Base-by-base conservation (phyloP, 1,140 invertebrate genomes). In the Oryctes rhinoceros region DNA sequence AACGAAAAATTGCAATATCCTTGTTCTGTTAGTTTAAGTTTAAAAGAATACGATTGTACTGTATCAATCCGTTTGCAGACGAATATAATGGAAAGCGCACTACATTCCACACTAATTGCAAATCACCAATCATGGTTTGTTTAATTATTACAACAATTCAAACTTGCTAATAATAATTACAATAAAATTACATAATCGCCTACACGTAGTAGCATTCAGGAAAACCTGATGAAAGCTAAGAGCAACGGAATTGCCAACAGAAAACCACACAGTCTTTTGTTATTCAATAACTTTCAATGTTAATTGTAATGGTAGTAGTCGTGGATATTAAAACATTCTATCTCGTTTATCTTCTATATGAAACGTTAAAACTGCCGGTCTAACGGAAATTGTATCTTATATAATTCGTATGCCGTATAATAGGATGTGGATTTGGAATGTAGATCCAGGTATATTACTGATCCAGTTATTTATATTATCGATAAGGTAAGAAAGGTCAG, bases 221-320 rank as follows among this genome's bases (percentile, higher is more conserved):
- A 53, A 53, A 53, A 53, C 11, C n/a, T n/a, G 49, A 53, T n/a
- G 49, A 15, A 53, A n/a, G 24, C 24, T 30, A 30, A 30, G 0
- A 30, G 24, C 24, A 30, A 30, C 2, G 24, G 24, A 30, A 30
- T 30, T 30, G 24, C 24, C 24, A 30, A 30, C 24, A 30, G 24
- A 30, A 30, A 30, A 30, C 24, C 24, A 30, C 24, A 30, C n/a
- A 15, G 49, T 53, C 3, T 11, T 15, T 53, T 53, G 49, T 53
- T 53, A 53, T 53, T 53, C 3, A 53, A 53, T 53, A 53, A 13
- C 49, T 53, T 53, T 53, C 49, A 53, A 53, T 53, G 49, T 53
- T 53, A 53, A 53, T 53, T 48, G 47, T 9, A 48, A 48, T 10
- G 11, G 7, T 53, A 53, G 11, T n/a, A 53, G 49, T 53, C n/a